Evolutionary conservation across 2,113 vertebrate species (phyloP), one percentile per base, ranked within the genome.

Genomic region (Caloenas nicobarica): DNA sequence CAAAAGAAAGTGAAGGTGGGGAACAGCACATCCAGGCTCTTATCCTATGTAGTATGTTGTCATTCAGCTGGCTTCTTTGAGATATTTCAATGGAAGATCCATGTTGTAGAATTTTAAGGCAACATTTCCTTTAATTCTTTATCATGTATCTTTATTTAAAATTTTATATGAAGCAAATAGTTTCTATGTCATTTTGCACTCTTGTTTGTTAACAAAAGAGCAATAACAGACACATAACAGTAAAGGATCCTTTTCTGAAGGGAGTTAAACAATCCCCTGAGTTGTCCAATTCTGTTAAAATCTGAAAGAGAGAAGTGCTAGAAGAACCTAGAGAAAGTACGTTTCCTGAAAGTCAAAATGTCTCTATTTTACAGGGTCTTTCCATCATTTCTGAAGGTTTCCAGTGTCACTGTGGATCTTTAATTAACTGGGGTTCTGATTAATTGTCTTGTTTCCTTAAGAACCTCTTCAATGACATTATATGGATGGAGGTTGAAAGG

Each of bases 371-470:
- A 16, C 31, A 62, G 29, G 33, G 46, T 88, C 5, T 13, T 91
- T 89, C 53, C 42, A 90, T 95, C 16, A 84, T 83, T 88, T 86
- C 68, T 83, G 82, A 96, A 86, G 34, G 36, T 82, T 89, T 89
- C 25, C 21, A n/a, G 21, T 77, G 74, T 81, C 84, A 70, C 11
- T 61, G 51, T 57, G 26, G 80, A 46, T 54, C 61, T 79, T 91
- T 96, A 95, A 94, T 97, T 96, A 94, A 88, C 71, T 95, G 26
- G 13, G 33, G 46, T 96, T 80, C 89, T 91, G 80, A 96, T 91
- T 89, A 95, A 95, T 94, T 81, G 38, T 90, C 60, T 89, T 83
- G 25, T 81, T 93, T 95, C 62, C 29, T 57, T 93, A 93, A 93
- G 88, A 93, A 91, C 18, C 33, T 88, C 79, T 88, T 83, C 64